Evolutionary conservation across 2,888 invertebrate genomes (phyloP), one percentile per base, ranked within the genome.

Genomic region (Epinotia demarniana): DNA sequence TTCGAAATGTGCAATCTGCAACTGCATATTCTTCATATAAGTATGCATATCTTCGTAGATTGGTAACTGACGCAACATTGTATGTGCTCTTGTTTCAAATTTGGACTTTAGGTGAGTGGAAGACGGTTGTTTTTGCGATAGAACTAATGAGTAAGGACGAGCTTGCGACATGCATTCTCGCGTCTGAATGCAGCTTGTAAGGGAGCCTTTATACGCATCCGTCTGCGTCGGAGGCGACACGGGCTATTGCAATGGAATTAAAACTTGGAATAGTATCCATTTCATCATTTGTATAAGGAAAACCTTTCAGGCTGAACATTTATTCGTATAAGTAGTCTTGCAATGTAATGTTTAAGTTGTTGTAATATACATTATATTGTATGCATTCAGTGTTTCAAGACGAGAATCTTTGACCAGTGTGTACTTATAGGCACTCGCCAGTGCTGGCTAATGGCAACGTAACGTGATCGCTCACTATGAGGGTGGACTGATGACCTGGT

Each of bases 241-340:
- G 93, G 88, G 86, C 90, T 92, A 92, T 93, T 93, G 91, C 90
- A 91, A 87, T 82, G 87, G 87, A 91, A 93, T 93, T 92, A 92
- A 93, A 93, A 89, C 89, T 83, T 78, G 58, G 60, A 68, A 58
- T 68, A 27, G 60, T 33, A 69, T 69, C 46, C 43, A 69, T 69
- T 69, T 43, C 46, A 69, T 60, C 43, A 67, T 18, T 18, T 39
- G 46, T 23, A 69, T 46, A 68, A 68, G 46, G 58, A 46, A 60
- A 46, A 18, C 18, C 68, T 58, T 46, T 43, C 53, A 53, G 53
- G n/a, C 53, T 53, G 53, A 53, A n/a, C 8, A n/a, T n/a, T n/a
- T 8, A 16, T 49, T 49, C 16, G 49, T 49, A 49, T 16, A 16
- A 49, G 49, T 49, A 49, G 49, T 16, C 49, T 49, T 49, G 16